Conservation (phyloP, 2,113 vertebrate genomes). For the Irena cyanogastra region DNA sequence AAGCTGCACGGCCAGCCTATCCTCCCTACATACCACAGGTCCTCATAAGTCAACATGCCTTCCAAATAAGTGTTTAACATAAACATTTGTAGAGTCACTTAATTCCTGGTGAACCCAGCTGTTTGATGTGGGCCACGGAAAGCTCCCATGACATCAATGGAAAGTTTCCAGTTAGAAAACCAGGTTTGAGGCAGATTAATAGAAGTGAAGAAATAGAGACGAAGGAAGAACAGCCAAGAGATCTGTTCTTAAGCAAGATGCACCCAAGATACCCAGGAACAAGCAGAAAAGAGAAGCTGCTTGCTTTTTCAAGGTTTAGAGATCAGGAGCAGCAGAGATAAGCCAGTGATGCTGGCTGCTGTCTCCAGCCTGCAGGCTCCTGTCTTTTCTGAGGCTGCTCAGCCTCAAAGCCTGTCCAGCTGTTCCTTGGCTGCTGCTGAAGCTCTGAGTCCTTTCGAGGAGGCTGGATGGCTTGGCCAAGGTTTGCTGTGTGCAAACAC, state of each 20-base stretch:
- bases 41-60: constrained; percentile 13
- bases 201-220: background rate
- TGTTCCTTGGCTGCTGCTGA: background rate
- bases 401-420: background rate
- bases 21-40: constrained; percentile 21
- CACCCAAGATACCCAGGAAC: background rate
- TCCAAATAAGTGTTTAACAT: constrained; percentile 30
- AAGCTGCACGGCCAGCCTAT: background rate
- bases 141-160: constrained; percentile 3
- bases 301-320: background rate
- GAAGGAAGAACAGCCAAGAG: background rate
- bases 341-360: background rate
- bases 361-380: background rate
- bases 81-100: constrained; percentile 50
- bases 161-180: constrained; percentile 32
- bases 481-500: background rate
- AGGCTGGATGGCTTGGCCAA: background rate
- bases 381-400: background rate
- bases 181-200: background rate
- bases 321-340: rapidly evolving
- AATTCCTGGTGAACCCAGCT: background rate
- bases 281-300: background rate
- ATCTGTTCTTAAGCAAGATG: background rate
- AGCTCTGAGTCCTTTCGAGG: background rate
- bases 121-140: background rate